Percentiles rank a stretch among this genome's conserved stretches.
Evolutionary conservation across 2,113 vertebrate genomes (phyloP).

Genomic region (Tragelaphus strepsiceros): DNA sequence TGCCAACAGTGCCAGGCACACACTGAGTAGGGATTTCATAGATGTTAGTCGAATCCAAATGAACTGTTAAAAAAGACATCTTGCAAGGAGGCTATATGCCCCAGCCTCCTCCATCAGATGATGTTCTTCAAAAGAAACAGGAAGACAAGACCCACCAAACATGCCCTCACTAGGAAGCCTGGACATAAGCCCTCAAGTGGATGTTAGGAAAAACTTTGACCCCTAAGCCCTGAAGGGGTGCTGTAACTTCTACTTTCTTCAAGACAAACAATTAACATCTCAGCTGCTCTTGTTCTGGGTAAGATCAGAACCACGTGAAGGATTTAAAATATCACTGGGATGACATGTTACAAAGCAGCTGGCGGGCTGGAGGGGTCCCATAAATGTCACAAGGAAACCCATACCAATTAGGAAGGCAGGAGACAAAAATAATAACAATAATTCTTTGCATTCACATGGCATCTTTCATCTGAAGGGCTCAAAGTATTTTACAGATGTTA

Average conservation of each 20-base stretch:
- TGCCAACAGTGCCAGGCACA: neutral
- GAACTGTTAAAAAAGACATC: neutral
- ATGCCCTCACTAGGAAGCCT: neutral
- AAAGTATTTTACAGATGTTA: conserved; percentile 72
- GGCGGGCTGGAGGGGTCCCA: conserved; percentile 52
- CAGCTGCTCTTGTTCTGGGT: conserved; percentile 31
- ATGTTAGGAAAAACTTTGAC: conserved; percentile 42
- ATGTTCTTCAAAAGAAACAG: neutral
- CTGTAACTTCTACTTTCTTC: conserved; percentile 31
- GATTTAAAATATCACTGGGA: conserved; percentile 53
- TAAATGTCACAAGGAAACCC: conserved; percentile 61
- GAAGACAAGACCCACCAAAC: neutral
- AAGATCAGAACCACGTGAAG: conserved; percentile 56
- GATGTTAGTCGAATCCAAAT: neutral
- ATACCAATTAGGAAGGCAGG: conserved; percentile 43
- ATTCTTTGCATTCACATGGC: conserved; percentile 60
- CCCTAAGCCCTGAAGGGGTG: neutral
- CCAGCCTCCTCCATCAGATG: neutral
- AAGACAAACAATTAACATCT: conserved; percentile 36
- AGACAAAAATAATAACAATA: conserved; percentile 71
- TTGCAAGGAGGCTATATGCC: neutral
- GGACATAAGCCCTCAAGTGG: neutral
- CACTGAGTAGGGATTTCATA: neutral
- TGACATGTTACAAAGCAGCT: conserved; percentile 48
- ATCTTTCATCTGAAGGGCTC: conserved; percentile 72